Base-by-base conservation (phyloP, 2,888 invertebrate genomes). In the Incurvaria masculella region DNA sequence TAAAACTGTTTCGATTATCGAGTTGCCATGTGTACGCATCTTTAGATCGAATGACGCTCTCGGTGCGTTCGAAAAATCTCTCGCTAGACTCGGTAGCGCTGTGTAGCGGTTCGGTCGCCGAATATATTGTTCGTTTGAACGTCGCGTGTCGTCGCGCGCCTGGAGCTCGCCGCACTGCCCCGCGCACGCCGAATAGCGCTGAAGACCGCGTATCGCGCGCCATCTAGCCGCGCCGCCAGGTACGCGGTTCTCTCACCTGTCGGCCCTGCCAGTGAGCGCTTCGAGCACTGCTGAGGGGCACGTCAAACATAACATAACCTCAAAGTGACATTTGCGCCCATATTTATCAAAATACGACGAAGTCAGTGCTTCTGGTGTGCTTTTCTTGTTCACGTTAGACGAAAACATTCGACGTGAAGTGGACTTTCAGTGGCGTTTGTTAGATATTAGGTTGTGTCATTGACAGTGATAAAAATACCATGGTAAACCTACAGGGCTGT, bases 41-140 rank as follows among this genome's bases (percentile, higher is more conserved):
- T 64, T 70, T 62, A 72, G 54, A 55, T 60, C 59, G 62, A 65
- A 61, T 66, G 62, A 68, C 66, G 66, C 63, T 61, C 62, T 66
- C 64, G 68, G 66, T 72, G 73, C 70, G 72, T 72, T 72, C 64
- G 70, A 75, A 75, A 78, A 74, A 73, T 74, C 71, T 69, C 66
- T 71, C 71, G 70, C 69, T 73, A 73, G 72, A 76, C 69, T 70
- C 65, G 70, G 66, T 64, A 70, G 69, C 69, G 68, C 72, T 70
- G 71, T 71, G 71, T 69, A 68, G 61, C 71, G 67, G 72, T 64
- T 68, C 75, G 68, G 71, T 69, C 72, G 73, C 70, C 67, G 66
- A 69, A 72, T 70, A 66, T 68, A n/a, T n/a, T n/a, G n/a, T n/a
- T n/a, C n/a, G 45, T 46, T 47, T 47, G 50, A 33, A 42, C 44